Base-by-base conservation (phyloP, 2,888 invertebrate species). In the Campoplex nolae region DNA sequence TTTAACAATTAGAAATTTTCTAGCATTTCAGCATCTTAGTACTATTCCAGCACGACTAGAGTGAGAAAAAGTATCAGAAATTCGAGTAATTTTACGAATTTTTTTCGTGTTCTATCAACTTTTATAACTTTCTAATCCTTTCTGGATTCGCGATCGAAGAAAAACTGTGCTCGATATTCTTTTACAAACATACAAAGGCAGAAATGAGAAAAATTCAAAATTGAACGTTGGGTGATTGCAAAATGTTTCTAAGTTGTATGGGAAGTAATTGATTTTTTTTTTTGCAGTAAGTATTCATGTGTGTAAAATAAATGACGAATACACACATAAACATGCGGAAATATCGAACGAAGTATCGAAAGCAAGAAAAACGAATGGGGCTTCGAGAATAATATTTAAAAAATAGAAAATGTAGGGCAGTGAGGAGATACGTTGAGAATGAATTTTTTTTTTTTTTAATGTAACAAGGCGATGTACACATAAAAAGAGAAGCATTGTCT, bases 131-230 rank as follows among this genome's bases (percentile, higher is more conserved):
- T 42, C 42, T 0, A 6, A 42, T 42, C 38, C 32, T 62, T 16
- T 2, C 0, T 16, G 16, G 13, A 2, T 1, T 54, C 13, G 56
- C 16, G 7, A 74, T 4, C 23, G 7, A 8, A 28, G 42, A 75
- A 75, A 75, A 75, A 11, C 56, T 75, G 42, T 28, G 74, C 74
- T 75, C 58, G 35, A 42, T 75, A 45, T 75, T 38, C 6, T 42
- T 42, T 7, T 13, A 54, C 62, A 48, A 62, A 62, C 54, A 58
- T 58, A 74, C 23, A 74, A 45, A 51, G 71, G 51, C 32, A 51
- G 35, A 71, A 18, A 71, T 45, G 67, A 70, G 67, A 76, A 23
- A 58, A 78, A 28, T 82, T 75, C 79, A 76, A 75, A 68, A 83
- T 78, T 74, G 32, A 32, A 48, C 16, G 51, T 35, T 51, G 71